A percentile compares a stretch with the other conserved stretches of the same genome.
These are phyloP conservation scores for Vandiemenella viatica DNA, from an alignment of 2,888 invertebrate genomes.

Conservation along the genomic window DNA sequence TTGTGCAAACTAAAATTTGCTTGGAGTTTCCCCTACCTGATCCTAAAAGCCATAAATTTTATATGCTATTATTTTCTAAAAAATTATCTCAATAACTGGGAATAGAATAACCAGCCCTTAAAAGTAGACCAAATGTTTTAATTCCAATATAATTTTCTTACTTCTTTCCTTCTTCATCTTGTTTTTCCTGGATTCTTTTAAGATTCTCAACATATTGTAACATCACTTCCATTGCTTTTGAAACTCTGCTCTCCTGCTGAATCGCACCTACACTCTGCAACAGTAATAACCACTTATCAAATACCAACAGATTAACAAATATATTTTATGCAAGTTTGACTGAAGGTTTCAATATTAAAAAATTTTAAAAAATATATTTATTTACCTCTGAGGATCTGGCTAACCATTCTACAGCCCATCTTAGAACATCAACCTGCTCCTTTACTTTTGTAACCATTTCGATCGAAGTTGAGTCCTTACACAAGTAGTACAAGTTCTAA, in stretches of 20 bases:
- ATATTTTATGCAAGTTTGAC: too few relatives aligned
- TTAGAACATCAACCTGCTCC: slow-evolving; percentile 32
- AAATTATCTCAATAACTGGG: too few relatives aligned
- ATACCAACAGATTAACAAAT: neutral
- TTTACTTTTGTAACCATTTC: slow-evolving; percentile 35
- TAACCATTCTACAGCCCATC: slow-evolving; percentile 29
- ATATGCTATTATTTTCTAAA: too few relatives aligned
- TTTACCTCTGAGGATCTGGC: slow-evolving; percentile 32
- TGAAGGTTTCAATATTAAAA: neutral
- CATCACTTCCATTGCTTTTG: slow-evolving; percentile 40
- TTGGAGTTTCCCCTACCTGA: too few relatives aligned
- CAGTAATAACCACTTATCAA: neutral
- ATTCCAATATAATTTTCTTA: slow-evolving; percentile 19
- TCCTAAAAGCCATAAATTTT: too few relatives aligned
- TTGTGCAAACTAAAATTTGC: too few relatives aligned
- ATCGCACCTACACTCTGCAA: slow-evolving; percentile 35
- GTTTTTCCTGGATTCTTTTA: slow-evolving; percentile 37
- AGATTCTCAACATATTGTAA: slow-evolving; percentile 40
- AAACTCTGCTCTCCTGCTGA: slow-evolving; percentile 39
- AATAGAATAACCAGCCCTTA: too few relatives aligned
- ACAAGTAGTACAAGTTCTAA: slow-evolving; percentile 32
- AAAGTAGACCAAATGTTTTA: too few relatives aligned
- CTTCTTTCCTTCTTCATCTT: slow-evolving; percentile 39
- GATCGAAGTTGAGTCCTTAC: slow-evolving; percentile 34
- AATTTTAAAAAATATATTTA: neutral